phyloP scores from a whole-genome alignment of 2,113 vertebrate species.

The Plecturocebus donacophilus region DNA sequence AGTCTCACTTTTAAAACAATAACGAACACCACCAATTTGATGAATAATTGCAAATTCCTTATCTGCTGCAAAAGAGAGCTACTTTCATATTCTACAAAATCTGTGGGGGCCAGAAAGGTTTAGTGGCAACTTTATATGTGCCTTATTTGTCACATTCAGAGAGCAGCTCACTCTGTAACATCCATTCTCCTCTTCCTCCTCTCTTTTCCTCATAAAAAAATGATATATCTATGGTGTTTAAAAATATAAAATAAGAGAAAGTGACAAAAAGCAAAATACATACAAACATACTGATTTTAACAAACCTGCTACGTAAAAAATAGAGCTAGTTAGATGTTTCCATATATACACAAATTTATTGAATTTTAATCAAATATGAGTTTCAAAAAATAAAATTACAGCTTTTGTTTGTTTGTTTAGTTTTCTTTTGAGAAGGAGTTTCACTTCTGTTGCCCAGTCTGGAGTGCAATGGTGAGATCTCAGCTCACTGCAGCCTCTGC shows the following conservation, averaged over 20 bases:
- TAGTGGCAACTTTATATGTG: not conserved
- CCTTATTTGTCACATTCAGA: not conserved
- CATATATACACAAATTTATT: not conserved
- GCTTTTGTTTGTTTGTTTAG: not conserved
- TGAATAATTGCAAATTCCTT: not conserved
- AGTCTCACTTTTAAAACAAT: conserved; percentile 45
- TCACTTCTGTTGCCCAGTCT: no score
- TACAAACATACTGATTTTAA: not conserved
- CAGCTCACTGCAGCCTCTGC: no score
- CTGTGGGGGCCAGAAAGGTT: not conserved
- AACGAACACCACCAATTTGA: not conserved
- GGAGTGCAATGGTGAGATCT: no score
- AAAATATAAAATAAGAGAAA: conserved; percentile 28
- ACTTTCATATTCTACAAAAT: not conserved
- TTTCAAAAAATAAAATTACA: conserved; percentile 36
- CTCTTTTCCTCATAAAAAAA: conserved; percentile 10
- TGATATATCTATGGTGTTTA: not conserved
- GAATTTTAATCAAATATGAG: conserved; percentile 1
- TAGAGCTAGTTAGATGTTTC: not conserved
- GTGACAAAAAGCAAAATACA: not conserved
- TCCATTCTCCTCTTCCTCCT: not conserved
- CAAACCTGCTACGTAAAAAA: not conserved
- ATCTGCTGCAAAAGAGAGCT: not conserved
- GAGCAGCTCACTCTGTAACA: not conserved
- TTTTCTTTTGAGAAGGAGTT: no score